Conservation (phyloP, 2,797 vertebrate genomes). For the Lepilemur septentrionalis region DNA sequence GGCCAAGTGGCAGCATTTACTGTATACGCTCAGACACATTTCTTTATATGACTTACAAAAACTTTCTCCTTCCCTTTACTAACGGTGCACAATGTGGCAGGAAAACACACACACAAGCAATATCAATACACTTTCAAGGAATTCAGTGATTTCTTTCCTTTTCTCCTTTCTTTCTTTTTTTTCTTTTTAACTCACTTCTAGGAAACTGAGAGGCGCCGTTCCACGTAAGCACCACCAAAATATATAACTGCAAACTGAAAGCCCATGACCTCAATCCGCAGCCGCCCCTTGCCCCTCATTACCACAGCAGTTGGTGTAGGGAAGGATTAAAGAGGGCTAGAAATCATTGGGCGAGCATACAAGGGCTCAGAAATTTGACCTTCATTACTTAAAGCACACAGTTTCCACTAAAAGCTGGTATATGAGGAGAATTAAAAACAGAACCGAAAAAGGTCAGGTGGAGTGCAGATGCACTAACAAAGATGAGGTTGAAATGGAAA, state of each 20-base stretch:
- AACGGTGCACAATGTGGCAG: background rate
- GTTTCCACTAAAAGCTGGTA: constrained; percentile 85
- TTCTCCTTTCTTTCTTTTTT: background rate
- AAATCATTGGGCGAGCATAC: constrained; percentile 84
- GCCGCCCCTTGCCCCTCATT: constrained; percentile 85
- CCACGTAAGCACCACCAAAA: constrained; percentile 75
- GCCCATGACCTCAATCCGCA: constrained; percentile 81
- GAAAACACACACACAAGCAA: background rate
- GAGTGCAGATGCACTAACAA: constrained; percentile 82
- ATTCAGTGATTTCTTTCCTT: background rate
- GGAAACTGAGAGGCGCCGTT: constrained; percentile 54
- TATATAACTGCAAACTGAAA: constrained; percentile 82
- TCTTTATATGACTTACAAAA: background rate
- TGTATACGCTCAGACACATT: background rate
- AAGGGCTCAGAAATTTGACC: constrained; percentile 86
- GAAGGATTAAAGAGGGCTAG: constrained; percentile 85
- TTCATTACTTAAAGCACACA: constrained; percentile 84
- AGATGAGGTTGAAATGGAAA: constrained; percentile 71
- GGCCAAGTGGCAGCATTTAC: background rate
- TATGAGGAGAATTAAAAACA: constrained; percentile 87
- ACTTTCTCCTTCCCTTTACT: background rate
- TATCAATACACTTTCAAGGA: background rate
- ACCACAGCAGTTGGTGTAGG: constrained; percentile 83
- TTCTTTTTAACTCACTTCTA: background rate
- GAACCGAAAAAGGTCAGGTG: constrained; percentile 84